Percentiles rank a stretch among this genome's conserved stretches.
phyloP scores from a whole-genome alignment of 2,113 vertebrate species.

The Entomyzon cyanotis region DNA sequence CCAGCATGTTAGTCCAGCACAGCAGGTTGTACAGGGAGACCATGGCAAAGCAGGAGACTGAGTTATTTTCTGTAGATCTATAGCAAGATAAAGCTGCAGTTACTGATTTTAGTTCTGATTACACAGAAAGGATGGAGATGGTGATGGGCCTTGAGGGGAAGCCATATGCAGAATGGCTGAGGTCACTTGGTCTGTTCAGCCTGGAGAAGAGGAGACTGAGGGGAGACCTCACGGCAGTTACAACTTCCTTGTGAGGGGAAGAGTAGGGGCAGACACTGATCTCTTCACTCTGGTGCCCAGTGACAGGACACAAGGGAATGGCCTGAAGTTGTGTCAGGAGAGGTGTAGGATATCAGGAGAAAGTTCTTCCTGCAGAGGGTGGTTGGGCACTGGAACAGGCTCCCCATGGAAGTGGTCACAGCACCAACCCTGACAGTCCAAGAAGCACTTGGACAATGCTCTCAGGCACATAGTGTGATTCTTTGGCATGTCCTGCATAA shows the following conservation, averaged over 20 bases:
- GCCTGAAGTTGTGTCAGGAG: neutral
- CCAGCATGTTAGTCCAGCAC: neutral
- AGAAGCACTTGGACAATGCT: neutral
- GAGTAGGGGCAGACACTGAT: neutral
- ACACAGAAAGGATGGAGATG: neutral
- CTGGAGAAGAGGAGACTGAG: neutral
- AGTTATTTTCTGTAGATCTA: neutral
- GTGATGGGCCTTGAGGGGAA: neutral
- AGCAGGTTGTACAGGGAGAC: neutral
- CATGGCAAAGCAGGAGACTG: neutral
- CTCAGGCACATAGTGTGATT: neutral
- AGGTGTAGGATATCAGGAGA: neutral
- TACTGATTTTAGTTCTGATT: neutral
- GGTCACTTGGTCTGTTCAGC: neutral
- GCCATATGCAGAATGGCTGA: rapidly evolving
- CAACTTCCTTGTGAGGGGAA: neutral
- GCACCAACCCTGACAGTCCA: too few relatives aligned
- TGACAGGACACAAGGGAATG: neutral
- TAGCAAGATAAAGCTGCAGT: neutral
- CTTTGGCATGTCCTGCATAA: neutral
- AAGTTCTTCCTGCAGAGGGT: neutral
- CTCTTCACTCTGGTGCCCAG: neutral
- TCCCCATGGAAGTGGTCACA: neutral
- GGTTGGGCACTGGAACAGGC: neutral
- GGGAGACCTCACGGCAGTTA: neutral